Percentiles rank a stretch among this genome's conserved stretches.
phyloP scores from a whole-genome alignment of 2,888 invertebrate species.

The Drosophila greeni region DNA sequence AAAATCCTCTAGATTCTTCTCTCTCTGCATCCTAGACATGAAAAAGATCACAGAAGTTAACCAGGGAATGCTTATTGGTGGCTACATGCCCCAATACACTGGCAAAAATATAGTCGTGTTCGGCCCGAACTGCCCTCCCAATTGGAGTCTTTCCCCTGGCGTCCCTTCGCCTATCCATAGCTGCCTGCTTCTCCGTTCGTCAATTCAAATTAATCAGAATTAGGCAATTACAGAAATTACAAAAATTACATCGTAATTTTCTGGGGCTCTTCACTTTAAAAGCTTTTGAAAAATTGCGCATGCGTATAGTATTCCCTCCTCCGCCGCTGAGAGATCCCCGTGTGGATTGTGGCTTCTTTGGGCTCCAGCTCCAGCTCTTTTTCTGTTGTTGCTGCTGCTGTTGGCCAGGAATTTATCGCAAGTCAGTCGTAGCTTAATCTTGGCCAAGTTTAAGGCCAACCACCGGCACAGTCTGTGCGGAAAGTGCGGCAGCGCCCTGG shows the following conservation, averaged over 20 bases:
- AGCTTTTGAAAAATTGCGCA: conserved; percentile 73
- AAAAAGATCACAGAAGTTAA: conserved; percentile 17
- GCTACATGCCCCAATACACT: conserved; percentile 31
- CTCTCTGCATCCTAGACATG: conserved; percentile 10
- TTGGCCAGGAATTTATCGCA: conserved; percentile 51
- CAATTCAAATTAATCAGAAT: conserved; percentile 78
- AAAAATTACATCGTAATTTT: conserved; percentile 77
- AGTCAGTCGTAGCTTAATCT: conserved; percentile 45
- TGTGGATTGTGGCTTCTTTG: conserved; percentile 48
- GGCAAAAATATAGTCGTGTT: conserved; percentile 34
- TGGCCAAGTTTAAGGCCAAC: conserved; percentile 10
- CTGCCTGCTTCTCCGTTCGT: conserved; percentile 38
- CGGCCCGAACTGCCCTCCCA: conserved; percentile 37
- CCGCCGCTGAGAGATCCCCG: conserved; percentile 5
- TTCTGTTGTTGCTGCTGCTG: conserved; percentile 3
- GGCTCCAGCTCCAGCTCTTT: conserved; percentile 1
- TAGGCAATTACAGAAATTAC: conserved; percentile 78
- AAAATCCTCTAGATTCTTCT: conserved; percentile 1
- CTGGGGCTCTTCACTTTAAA: conserved; percentile 68
- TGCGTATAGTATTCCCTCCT: conserved; percentile 45
- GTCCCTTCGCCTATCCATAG: background rate
- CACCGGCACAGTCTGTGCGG: conserved; percentile 26
- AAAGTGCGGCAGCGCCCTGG: conserved; percentile 25
- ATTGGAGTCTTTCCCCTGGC: conserved; percentile 6
- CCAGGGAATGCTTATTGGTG: conserved; percentile 22